Base-by-base conservation (phyloP, 2,113 vertebrate species). In the Polypterus bichir region DNA sequence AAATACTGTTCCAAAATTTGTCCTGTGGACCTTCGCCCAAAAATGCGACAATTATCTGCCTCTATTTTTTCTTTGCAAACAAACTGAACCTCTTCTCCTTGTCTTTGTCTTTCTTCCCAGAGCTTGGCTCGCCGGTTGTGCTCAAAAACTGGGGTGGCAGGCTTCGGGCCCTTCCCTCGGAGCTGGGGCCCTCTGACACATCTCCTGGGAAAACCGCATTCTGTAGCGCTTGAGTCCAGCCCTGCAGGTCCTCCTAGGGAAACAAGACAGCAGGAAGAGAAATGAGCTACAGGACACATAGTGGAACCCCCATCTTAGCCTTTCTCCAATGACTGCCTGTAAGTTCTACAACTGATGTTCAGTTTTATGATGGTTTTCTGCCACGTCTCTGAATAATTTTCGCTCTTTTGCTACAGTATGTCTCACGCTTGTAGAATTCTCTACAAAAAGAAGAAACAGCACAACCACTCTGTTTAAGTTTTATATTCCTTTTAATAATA, bases 1-100 rank as follows among this genome's bases (percentile, higher is more conserved):
- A 27, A 27, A 27, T 27, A 27, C 27, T 27, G 27, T 27, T 27
- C 27, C 27, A 27, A 27, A 27, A 27, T 27, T 27, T 27, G 27
- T 27, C 27, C 27, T 27, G 27, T 27, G 27, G 27, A 27, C 27
- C 27, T 27, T 27, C 27, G 27, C 27, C 27, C 27, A 27, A 27
- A 27, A 27, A 27, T 27, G 27, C 27, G 27, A 27, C 27, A 27
- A 27, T 27, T 61, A 27, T 56, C 62, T 52, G 3, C 5, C 5
- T 71, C 87, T 88, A 91, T 78, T 98, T 96, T 84, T 97, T 97
- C 74, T 92, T 97, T 62, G 89, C 80, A 69, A 92, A 86, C 73
- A 91, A 89, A 70, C 86, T 89, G 77, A 93, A 97, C 78, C 89
- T 90, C 83, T 95, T 96, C 66, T 92, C 89, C 66, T 88, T 91